Evolutionary conservation across 2,797 vertebrate genomes (phyloP).

Genomic region (Acropternis orthonyx): DNA sequence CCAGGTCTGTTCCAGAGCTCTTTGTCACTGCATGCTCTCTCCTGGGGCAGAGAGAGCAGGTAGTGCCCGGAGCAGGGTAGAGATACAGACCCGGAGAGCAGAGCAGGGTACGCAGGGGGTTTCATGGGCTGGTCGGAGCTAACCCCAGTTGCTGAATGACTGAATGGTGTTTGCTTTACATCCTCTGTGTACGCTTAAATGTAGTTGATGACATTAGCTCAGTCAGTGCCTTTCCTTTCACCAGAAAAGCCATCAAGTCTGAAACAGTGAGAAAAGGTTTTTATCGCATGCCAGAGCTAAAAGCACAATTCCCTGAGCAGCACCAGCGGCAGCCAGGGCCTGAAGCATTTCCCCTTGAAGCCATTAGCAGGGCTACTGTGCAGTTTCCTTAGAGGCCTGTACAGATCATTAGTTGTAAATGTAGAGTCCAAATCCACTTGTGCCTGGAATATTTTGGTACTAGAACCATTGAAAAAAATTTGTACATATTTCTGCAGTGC

Average conservation of each 20-base stretch:
- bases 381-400: background rate
- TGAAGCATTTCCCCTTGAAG: background rate
- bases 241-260: background rate
- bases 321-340: background rate
- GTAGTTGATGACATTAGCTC: background rate
- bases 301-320: background rate
- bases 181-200: background rate
- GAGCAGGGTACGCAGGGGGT: rapidly evolving
- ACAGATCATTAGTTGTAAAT: background rate
- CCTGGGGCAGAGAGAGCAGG: background rate
- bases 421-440: background rate
- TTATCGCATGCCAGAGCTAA: background rate
- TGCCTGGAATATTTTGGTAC: background rate
- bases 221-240: slow-evolving; percentile 16
- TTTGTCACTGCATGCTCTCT: background rate
- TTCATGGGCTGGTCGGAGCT: background rate
- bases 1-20: background rate
- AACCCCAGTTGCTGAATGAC: background rate
- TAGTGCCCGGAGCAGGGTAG: background rate
- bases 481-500: background rate
- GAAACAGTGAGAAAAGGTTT: background rate
- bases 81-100: rapidly evolving
- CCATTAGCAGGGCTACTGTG: background rate
- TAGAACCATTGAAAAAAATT: background rate
- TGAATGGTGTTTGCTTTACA: background rate